phyloP scores from a whole-genome alignment of 2,888 invertebrate genomes.

The Amphimallon solstitiale region DNA sequence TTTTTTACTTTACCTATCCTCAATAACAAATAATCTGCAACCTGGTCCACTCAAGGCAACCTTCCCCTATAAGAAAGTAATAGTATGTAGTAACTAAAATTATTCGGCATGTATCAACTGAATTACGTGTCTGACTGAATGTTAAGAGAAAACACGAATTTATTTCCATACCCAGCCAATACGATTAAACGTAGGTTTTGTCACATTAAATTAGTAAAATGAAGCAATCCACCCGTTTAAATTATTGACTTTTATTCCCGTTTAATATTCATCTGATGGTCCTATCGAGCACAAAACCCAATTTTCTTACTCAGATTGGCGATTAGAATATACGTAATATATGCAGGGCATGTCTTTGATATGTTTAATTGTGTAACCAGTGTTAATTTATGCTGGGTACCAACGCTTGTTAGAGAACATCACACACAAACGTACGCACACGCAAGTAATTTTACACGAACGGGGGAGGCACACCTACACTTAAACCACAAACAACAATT shows the following conservation, averaged over 20 bases:
- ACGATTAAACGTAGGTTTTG: background rate
- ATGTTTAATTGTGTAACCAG: constrained; percentile 23
- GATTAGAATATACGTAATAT: constrained; percentile 24
- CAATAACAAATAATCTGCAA: too few relatives aligned
- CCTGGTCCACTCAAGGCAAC: too few relatives aligned
- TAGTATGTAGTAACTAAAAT: too few relatives aligned
- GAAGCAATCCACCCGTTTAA: background rate
- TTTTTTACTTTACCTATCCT: too few relatives aligned
- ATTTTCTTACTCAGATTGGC: constrained; percentile 21
- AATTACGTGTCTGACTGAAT: too few relatives aligned
- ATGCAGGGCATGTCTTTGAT: constrained; percentile 27
- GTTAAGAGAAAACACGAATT: too few relatives aligned
- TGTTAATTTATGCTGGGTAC: constrained; percentile 16
- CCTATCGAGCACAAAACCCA: constrained; percentile 14
- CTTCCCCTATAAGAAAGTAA: too few relatives aligned
- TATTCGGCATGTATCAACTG: too few relatives aligned
- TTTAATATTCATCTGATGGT: constrained; percentile 19
- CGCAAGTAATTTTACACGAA: background rate
- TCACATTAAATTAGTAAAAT: background rate
- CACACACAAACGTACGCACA: background rate
- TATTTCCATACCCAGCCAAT: too few relatives aligned
- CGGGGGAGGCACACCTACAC: background rate
- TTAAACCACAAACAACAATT: constrained; percentile 15
- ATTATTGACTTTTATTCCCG: constrained; percentile 6
- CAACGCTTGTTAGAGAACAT: background rate